Evolutionary conservation across 2,888 invertebrate species (phyloP).

Genomic region (Scrobipalpa atriplicella): DNA sequence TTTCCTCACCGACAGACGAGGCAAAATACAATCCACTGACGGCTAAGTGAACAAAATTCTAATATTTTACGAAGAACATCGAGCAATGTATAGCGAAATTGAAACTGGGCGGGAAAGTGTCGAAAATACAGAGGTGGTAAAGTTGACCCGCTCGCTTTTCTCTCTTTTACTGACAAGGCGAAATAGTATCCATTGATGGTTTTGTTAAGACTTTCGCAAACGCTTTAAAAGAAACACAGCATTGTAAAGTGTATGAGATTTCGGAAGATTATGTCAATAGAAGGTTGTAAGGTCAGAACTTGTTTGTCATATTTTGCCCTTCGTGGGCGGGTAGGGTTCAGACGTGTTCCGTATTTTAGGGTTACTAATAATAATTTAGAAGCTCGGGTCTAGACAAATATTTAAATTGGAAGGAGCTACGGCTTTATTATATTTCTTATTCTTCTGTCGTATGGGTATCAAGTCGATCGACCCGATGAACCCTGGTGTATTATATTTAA

Average conservation of each 20-base stretch:
- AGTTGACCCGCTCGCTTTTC: not conserved
- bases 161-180: too few species aligned
- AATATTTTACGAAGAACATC: not conserved
- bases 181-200: not conserved
- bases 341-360: not conserved
- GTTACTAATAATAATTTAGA: not conserved
- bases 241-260: not conserved
- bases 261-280: too few species aligned
- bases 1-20: not conserved
- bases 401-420: not conserved
- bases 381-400: not conserved
- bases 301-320: not conserved
- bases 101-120: not conserved
- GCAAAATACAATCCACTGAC: not conserved
- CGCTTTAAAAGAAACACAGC: not conserved
- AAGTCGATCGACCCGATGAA: too few species aligned
- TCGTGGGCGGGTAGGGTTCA: not conserved
- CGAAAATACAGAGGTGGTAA: not conserved
- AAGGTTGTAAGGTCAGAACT: slow-evolving; percentile 5
- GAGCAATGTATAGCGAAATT: not conserved
- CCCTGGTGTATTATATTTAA: too few species aligned
- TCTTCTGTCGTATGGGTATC: too few species aligned
- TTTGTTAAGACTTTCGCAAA: not conserved
- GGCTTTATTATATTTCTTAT: not conserved
- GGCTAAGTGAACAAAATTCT: too few species aligned